Evolutionary conservation across 2,113 vertebrate species (phyloP).

Genomic region (Otolemur garnettii): DNA sequence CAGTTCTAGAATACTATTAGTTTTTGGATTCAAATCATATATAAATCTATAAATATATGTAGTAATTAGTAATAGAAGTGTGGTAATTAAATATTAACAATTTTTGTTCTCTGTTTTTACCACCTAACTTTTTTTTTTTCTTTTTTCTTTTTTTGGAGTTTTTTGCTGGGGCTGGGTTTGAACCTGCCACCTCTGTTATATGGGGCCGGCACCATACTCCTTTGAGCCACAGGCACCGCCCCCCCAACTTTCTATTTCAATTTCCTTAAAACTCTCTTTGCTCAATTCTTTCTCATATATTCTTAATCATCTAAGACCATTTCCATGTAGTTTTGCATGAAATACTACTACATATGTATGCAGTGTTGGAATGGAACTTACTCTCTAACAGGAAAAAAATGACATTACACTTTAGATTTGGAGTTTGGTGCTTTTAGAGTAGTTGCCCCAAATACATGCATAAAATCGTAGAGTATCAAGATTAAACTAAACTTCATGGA

Average conservation of each 20-base stretch:
- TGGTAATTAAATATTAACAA: not conserved
- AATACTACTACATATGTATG: conserved; percentile 47
- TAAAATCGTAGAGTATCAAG: not conserved
- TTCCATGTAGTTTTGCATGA: conserved; percentile 57
- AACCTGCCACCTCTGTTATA: too few species aligned
- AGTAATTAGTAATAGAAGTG: not conserved
- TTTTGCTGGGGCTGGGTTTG: too few species aligned
- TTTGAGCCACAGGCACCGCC: too few species aligned
- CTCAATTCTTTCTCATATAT: conserved; percentile 35
- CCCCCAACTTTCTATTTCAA: not conserved
- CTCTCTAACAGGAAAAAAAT: conserved; percentile 34
- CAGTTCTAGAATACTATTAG: not conserved
- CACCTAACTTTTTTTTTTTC: not conserved
- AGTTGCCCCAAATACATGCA: not conserved
- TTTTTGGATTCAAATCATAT: not conserved
- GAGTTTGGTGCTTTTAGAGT: conserved; percentile 30
- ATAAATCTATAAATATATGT: not conserved
- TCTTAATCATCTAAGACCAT: conserved; percentile 45
- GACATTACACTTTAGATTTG: not conserved
- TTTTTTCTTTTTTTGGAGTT: too few species aligned
- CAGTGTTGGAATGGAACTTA: not conserved
- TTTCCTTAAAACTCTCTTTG: conserved; percentile 13
- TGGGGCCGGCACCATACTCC: too few species aligned
- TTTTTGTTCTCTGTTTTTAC: not conserved
- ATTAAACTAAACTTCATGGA: conserved; percentile 5